These are phyloP conservation scores for Tuta absoluta DNA, from an alignment of 2,888 invertebrate species.

Conservation along the genomic window DNA sequence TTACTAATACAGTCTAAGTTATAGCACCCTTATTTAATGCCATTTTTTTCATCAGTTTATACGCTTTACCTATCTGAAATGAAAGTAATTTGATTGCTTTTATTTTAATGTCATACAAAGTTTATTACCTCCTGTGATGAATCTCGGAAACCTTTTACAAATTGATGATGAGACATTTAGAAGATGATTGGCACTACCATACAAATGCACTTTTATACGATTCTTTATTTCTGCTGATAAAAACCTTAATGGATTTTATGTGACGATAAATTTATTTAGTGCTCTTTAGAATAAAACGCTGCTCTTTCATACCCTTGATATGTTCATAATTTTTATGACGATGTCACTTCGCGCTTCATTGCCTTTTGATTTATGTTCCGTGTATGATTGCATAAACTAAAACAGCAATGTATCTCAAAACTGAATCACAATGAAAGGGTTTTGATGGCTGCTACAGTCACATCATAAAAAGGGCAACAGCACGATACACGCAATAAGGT, in stretches of 20 bases:
- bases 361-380: not conserved
- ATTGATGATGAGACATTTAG: slow-evolving; percentile 55
- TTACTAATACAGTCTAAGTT: too few species aligned
- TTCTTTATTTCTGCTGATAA: slow-evolving; percentile 22
- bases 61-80: slow-evolving; percentile 40
- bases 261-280: slow-evolving; percentile 22
- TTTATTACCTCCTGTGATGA: slow-evolving; percentile 54
- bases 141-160: slow-evolving; percentile 46
- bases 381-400: not conserved
- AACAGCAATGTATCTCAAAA: not conserved
- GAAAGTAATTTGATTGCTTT: too few species aligned
- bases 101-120: slow-evolving; percentile 53
- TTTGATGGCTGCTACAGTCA: not conserved
- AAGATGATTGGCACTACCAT: slow-evolving; percentile 47
- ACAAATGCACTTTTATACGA: slow-evolving; percentile 45
- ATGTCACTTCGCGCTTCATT: not conserved
- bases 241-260: slow-evolving; percentile 10
- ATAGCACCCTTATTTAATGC: too few species aligned
- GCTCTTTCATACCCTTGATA: slow-evolving; percentile 4
- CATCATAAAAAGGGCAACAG: slow-evolving; percentile 4
- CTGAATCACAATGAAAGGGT: not conserved
- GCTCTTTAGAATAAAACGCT: slow-evolving; percentile 17
- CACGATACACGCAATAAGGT: not conserved
- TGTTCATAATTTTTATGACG: not conserved
- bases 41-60: slow-evolving; percentile 49